Evolutionary conservation across 2,113 vertebrate genomes (phyloP).

Genomic region (Genyomyrus donnyi): DNA sequence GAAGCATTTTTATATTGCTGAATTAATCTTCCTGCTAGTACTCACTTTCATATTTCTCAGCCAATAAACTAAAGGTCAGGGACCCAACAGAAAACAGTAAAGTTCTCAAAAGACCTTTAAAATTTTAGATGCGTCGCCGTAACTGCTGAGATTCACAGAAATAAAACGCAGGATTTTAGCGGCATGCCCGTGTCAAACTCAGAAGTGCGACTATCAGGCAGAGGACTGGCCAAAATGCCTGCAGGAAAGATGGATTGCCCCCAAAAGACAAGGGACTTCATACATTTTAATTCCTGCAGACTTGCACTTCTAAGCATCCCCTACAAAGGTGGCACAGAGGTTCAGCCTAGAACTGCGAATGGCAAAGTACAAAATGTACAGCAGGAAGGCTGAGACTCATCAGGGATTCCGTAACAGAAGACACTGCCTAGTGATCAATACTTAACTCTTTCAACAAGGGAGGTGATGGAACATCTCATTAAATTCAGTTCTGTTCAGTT

Average conservation of each 20-base stretch:
- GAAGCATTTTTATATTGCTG: constrained; percentile 3
- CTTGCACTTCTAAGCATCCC: neutral
- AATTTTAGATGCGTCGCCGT: neutral
- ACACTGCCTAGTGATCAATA: neutral
- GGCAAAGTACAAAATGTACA: neutral
- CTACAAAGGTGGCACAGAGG: neutral
- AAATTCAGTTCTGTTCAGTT: neutral
- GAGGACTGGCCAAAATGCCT: neutral
- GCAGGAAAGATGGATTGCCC: neutral
- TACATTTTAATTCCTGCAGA: constrained; percentile 7
- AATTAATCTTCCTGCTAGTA: neutral
- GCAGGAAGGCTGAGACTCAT: neutral
- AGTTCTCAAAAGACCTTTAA: constrained; percentile 4
- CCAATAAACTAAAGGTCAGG: constrained; percentile 4
- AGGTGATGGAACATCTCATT: neutral
- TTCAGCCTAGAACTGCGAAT: neutral
- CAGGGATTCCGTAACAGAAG: neutral
- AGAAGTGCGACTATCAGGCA: neutral
- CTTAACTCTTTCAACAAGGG: neutral
- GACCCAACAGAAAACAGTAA: neutral
- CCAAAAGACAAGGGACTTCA: neutral
- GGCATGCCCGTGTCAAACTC: neutral
- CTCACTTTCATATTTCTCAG: neutral
- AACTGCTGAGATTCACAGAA: neutral
- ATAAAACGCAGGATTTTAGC: neutral